Evolutionary conservation across 2,113 vertebrate species (phyloP), one percentile per base, ranked within the genome.

Genomic region (Chionodraco myersi): DNA sequence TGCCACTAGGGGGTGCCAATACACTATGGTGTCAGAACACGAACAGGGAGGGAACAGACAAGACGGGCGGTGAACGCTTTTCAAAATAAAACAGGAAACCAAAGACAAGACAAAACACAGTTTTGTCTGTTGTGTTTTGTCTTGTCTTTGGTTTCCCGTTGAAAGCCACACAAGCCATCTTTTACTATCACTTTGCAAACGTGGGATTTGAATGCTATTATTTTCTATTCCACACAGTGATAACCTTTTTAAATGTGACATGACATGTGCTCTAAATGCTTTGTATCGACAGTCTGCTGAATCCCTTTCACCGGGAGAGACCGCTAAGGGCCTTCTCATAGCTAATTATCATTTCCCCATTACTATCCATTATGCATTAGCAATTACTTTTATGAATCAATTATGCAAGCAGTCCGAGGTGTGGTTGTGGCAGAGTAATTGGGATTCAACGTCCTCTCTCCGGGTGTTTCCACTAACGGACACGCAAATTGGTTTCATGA

Each of bases 301-400:
- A 64, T 30, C 30, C 30, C 30, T 30, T 30, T 30, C 30, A 30
- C 3, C 51, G 56, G 68, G 34, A 49, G 36, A 81, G 79, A 80
- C 59, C 36, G 63, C 69, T 76, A 6, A 67, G 53, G 48, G 79
- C 63, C 58, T 36, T 26, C 59, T 75, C 59, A 51, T n/a, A 41
- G 71, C 62, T 41, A 85, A 82, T 88, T 34, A 84, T 5, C 45
- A 75, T 74, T 81, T 60, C 54, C 48, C 51, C 62, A 79, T 88
- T 81, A 91, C 86, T 87, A 89, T 77, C 79, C 82, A 86, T 85
- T 79, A 89, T 87, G 80, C 53, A 88, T 85, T 81, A 82, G 83
- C 82, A 72, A 86, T 88, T 82, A 85, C 53, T 71, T 21, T 57
- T 70, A 85, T 75, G 85, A 72, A 87, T 89, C 83, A 88, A 82